These are phyloP conservation scores for Oligia strigilis DNA, from an alignment of 2,888 invertebrate genomes.

Conservation along the genomic window DNA sequence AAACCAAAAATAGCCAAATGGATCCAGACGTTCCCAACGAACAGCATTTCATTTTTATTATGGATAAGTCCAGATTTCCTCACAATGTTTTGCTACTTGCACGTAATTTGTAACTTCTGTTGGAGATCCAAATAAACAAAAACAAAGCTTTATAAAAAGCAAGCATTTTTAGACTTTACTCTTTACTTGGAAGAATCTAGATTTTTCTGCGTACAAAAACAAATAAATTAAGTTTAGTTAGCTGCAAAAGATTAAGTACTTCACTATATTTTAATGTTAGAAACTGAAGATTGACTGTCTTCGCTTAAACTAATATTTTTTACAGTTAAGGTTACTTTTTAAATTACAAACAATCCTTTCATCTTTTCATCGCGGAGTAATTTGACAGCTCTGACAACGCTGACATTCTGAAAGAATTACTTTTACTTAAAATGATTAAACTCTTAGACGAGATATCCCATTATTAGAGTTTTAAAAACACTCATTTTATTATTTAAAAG, in stretches of 20 bases:
- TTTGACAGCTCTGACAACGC: constrained; percentile 18
- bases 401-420: neutral
- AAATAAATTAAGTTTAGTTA: constrained; percentile 24
- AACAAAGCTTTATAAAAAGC: neutral
- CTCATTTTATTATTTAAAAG: neutral
- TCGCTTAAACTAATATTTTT: constrained; percentile 16
- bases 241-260: constrained; percentile 39
- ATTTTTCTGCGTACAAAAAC: constrained; percentile 10
- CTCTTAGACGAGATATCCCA: neutral
- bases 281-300: constrained; percentile 35
- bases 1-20: neutral
- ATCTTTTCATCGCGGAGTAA: constrained; percentile 13
- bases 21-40: neutral
- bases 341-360: constrained; percentile 18
- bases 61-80: neutral
- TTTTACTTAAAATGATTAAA: neutral
- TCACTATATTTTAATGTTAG: constrained; percentile 31
- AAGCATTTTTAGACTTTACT: neutral
- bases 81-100: neutral
- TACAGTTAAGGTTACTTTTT: neutral
- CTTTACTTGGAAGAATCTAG: neutral
- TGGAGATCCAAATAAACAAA: neutral
- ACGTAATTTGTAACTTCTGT: neutral
- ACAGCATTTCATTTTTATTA: neutral
- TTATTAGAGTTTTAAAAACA: neutral